phyloP scores from a whole-genome alignment of 2,888 invertebrate genomes.

The Athrips mouffetella region DNA sequence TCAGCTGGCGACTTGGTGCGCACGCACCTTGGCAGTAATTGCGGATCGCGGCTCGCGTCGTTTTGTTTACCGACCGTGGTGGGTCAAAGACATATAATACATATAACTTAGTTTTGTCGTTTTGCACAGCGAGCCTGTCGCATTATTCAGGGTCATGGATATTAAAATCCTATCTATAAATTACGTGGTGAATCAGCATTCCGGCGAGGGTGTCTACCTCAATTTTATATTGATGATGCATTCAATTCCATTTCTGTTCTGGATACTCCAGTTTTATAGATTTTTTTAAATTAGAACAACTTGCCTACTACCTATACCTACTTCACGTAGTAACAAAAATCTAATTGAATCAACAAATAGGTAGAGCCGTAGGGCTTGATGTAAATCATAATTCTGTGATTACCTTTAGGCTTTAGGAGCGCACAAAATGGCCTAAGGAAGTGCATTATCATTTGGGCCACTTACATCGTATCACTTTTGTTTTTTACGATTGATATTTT shows the following conservation, averaged over 20 bases:
- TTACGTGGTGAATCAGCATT: conserved; percentile 16
- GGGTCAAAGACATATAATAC: conserved; percentile 38
- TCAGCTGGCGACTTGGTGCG: conserved; percentile 59
- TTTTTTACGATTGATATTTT: neutral
- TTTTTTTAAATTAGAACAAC: too few species aligned
- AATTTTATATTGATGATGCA: conserved; percentile 4
- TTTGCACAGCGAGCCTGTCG: conserved; percentile 15
- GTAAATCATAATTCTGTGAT: too few species aligned
- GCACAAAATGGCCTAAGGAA: neutral
- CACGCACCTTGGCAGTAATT: conserved; percentile 73
- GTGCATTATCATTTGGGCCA: neutral
- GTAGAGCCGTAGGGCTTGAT: too few species aligned
- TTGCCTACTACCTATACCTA: too few species aligned
- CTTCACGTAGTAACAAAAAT: too few species aligned
- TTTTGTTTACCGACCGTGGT: conserved; percentile 50
- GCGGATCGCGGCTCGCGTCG: conserved; percentile 50
- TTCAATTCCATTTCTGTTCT: too few species aligned
- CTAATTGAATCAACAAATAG: too few species aligned
- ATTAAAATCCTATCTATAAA: conserved; percentile 21
- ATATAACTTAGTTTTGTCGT: conserved; percentile 21
- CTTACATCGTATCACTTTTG: neutral
- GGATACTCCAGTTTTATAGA: too few species aligned
- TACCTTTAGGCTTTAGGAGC: too few species aligned
- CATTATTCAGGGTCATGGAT: conserved; percentile 22
- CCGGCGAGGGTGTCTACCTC: conserved; percentile 17